phyloP scores from a whole-genome alignment of 2,113 vertebrate species.

The Sinocyclocheilus grahami region DNA sequence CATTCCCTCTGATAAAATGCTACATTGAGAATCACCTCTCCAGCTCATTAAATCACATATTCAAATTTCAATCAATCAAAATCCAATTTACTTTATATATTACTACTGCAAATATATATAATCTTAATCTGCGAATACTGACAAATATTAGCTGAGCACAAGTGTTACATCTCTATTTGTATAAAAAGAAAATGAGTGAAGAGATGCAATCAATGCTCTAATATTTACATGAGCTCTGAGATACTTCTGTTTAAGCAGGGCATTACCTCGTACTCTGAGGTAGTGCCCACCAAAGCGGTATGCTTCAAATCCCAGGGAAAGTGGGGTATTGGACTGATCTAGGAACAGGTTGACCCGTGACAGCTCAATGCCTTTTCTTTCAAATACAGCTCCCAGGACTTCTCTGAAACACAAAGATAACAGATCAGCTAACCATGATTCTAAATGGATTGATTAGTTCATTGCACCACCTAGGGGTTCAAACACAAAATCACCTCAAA shows the following conservation, averaged over 20 bases:
- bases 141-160: background rate
- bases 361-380: conserved; percentile 86
- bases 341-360: conserved; percentile 88
- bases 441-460: background rate
- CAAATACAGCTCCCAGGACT: conserved; percentile 88
- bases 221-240: background rate
- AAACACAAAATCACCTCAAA: conserved; percentile 76
- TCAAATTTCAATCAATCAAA: background rate
- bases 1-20: background rate
- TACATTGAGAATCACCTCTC: background rate
- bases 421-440: background rate
- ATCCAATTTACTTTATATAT: background rate
- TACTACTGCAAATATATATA: background rate
- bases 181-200: background rate
- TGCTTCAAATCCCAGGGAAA: conserved; percentile 91
- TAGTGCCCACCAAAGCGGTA: conserved; percentile 93
- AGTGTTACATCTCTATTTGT: background rate
- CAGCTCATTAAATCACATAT: background rate
- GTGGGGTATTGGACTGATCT: conserved; percentile 93
- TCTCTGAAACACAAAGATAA: conserved; percentile 75
- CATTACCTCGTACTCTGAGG: conserved; percentile 90
- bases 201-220: background rate
- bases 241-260: background rate
- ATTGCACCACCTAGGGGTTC: conserved; percentile 17
- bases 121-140: background rate